Percentiles rank a stretch among this genome's conserved stretches.
Evolutionary conservation across 2,113 vertebrate genomes (phyloP).

Genomic region (Cephalopholis sonnerati): DNA sequence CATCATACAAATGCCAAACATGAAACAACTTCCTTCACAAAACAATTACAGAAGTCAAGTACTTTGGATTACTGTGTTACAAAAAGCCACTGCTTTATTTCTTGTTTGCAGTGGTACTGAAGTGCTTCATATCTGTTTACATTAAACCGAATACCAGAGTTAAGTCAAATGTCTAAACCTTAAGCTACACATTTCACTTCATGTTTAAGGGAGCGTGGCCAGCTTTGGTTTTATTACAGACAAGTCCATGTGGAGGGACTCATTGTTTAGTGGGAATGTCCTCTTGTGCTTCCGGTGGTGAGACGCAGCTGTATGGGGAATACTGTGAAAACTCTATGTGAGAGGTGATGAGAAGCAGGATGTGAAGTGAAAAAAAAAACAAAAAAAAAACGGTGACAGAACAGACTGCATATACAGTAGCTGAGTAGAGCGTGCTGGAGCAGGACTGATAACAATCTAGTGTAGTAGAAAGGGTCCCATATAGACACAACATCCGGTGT

Average conservation of each 20-base stretch:
- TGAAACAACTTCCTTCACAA: neutral
- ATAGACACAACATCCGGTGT: conserved; percentile 55
- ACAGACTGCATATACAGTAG: neutral
- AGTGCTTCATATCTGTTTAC: neutral
- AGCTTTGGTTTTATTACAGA: neutral
- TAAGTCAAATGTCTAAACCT: too few relatives aligned
- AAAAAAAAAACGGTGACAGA: conserved; percentile 12
- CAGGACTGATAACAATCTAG: conserved; percentile 26
- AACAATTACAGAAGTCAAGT: neutral
- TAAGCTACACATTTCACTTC: neutral
- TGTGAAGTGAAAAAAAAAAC: conserved; percentile 44
- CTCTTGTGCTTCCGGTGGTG: conserved; percentile 50
- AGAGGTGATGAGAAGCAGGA: conserved; percentile 67
- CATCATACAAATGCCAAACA: neutral
- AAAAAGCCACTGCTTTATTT: neutral
- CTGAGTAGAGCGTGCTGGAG: conserved; percentile 15
- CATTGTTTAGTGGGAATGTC: conserved; percentile 69
- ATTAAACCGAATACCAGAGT: neutral
- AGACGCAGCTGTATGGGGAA: conserved; percentile 65
- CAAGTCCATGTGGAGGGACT: conserved; percentile 1
- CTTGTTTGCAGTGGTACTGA: neutral
- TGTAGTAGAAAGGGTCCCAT: neutral
- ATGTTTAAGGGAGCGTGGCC: neutral
- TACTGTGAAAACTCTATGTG: conserved; percentile 19
- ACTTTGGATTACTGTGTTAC: neutral